Base-by-base conservation (phyloP, 2,888 invertebrate species). In the Zeuzera pyrina region DNA sequence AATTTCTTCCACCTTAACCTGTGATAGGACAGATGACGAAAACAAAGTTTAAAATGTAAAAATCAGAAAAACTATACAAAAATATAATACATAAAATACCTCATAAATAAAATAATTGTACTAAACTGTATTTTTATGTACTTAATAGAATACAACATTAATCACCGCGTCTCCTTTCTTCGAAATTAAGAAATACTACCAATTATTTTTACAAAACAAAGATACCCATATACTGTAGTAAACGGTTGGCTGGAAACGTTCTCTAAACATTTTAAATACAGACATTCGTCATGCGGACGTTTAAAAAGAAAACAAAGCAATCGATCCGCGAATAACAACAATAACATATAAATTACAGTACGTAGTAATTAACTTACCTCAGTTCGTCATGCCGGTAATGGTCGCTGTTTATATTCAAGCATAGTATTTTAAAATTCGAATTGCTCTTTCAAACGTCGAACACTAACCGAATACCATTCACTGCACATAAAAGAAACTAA, bases 401-500 rank as follows among this genome's bases (percentile, higher is more conserved):
- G 50, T 60, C 55, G 62, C 66, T 70, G 71, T 74, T 47, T 72
- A 63, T 49, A 43, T 48, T 49, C 61, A 57, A 62, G 54, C 59
- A 57, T 47, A 47, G 48, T 78, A 77, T 73, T 68, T 70, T 73
- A 58, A 62, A 54, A 54, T 62, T 51, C 45, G 53, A 72, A 78
- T 72, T 64, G 61, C 73, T 68, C 70, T 71, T 74, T 76, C 69
- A 73, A 55, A 72, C 50, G 73, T 78, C 73, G 57, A 60, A 67
- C 56, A 52, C 63, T 59, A 65, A 70, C 66, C 57, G 59, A 63
- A 60, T 49, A 49, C 48, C 49, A 41, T 54, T 60, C 59, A 65
- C 7, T 10, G 22, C 10, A 4, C 10, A n/a, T 22, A 22, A 5
- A 22, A 8, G 22, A 22, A 22, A 10, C 2, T 22, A n/a, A 5